Base-by-base conservation (phyloP, 2,888 invertebrate genomes). In the Megastigmus dorsalis region DNA sequence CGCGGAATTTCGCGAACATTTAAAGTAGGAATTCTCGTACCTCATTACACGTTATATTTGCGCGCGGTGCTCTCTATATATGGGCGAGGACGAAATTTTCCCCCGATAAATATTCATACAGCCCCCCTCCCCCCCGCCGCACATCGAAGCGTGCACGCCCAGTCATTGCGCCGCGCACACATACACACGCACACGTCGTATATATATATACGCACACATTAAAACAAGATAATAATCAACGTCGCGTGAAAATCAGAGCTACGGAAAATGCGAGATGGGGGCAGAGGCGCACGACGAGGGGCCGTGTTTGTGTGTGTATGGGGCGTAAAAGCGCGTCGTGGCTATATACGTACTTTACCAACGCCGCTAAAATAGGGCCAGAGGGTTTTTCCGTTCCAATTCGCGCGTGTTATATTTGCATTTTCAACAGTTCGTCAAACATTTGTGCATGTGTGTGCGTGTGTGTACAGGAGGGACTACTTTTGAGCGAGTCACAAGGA, bases 231-330 rank as follows among this genome's bases (percentile, higher is more conserved):
- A 55, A 48, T 52, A 18, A 55, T 55, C 63, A 63, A 41, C 33
- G 45, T 55, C 55, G 26, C 55, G 68, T 55, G 36, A 63, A 63
- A 71, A 62, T 48, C 63, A 71, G 7, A 20, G 38, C 55, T 30
- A 13, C 20, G 63, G 62, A 70, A 70, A 70, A 63, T 36, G n/a
- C 15, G 18, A 7, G 7, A 43, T 26, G 28, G 3, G 20, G 45
- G 23, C 18, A 3, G 23, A 15, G 3, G 41, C 23, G 41, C 26
- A 28, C 7, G 28, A 2, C n/a, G n/a, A n/a, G n/a, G n/a, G n/a
- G n/a, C n/a, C n/a, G n/a, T n/a, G n/a, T n/a, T n/a, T n/a, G n/a
- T n/a, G n/a, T n/a, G n/a, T n/a, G n/a, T n/a, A n/a, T n/a, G n/a
- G n/a, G n/a, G n/a, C n/a, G n/a, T n/a, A n/a, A n/a, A n/a, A n/a